Evolutionary conservation across 2,113 vertebrate species (phyloP).

Genomic region (Lynx canadensis): DNA sequence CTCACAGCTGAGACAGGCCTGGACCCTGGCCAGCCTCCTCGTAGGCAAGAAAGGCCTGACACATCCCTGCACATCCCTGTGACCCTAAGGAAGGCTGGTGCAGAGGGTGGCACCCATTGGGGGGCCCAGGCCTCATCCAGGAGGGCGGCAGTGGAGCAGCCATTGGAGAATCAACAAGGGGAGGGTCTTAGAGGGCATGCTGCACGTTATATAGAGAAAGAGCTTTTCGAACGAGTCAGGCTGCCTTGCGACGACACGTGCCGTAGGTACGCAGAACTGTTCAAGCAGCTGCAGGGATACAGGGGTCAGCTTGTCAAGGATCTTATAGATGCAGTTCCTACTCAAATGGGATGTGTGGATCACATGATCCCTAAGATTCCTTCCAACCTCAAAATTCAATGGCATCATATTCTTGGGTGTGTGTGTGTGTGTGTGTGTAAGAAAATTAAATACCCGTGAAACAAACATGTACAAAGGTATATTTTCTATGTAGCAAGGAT

Average conservation of each 20-base stretch:
- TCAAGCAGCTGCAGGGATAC: not conserved
- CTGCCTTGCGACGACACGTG: not conserved
- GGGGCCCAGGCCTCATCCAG: not conserved
- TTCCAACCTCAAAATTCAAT: not conserved
- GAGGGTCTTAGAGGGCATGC: not conserved
- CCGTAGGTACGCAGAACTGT: not conserved
- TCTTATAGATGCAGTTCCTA: not conserved
- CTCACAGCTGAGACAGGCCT: not conserved
- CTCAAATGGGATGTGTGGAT: not conserved
- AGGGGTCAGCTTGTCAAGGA: not conserved
- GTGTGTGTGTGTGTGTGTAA: not conserved
- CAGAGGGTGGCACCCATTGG: not conserved
- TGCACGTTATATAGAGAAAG: not conserved
- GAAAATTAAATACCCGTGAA: slow-evolving; percentile 1
- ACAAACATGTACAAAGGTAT: not conserved
- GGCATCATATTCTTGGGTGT: not conserved
- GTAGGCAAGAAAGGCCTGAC: not conserved
- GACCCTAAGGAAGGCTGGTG: not conserved
- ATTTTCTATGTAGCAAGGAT: not conserved
- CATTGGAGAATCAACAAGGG: fast-evolving
- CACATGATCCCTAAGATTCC: not conserved
- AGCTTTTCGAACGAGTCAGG: not conserved
- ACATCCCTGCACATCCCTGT: not conserved
- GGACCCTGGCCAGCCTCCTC: not conserved
- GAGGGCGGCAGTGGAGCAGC: too few relatives aligned